These are phyloP conservation scores for Phocoena phocoena DNA, from an alignment of 2,113 vertebrate genomes.

Conservation along the genomic window DNA sequence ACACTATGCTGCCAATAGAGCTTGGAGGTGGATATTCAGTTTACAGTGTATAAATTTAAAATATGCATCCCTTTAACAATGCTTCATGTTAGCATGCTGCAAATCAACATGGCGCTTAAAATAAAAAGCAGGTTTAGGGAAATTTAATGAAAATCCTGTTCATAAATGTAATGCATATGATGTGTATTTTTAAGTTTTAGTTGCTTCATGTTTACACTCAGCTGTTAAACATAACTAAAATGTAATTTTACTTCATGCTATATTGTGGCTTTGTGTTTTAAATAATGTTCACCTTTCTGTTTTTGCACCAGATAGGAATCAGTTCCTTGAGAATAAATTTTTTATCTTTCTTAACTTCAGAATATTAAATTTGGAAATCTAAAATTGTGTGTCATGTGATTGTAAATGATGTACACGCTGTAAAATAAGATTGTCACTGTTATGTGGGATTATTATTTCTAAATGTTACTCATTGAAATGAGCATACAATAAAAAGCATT, in stretches of 20 bases:
- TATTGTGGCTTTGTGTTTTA: slow-evolving; percentile 88
- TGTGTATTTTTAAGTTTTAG: slow-evolving; percentile 87
- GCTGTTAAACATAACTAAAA: slow-evolving; percentile 82
- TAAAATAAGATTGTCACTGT: slow-evolving; percentile 91
- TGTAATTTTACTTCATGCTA: slow-evolving; percentile 85
- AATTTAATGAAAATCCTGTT: slow-evolving; percentile 87
- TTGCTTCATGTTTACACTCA: slow-evolving; percentile 89
- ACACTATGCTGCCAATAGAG: slow-evolving; percentile 83
- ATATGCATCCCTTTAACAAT: slow-evolving; percentile 87
- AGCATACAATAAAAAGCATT: slow-evolving; percentile 90
- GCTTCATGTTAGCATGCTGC: slow-evolving; percentile 90
- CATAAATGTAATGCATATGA: slow-evolving; percentile 88
- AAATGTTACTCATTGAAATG: slow-evolving; percentile 89
- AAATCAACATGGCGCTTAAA: slow-evolving; percentile 87
- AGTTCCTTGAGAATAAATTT: slow-evolving; percentile 88
- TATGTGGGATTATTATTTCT: slow-evolving; percentile 90
- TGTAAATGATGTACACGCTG: slow-evolving; percentile 91
- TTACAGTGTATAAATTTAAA: slow-evolving; percentile 89
- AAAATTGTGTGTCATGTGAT: slow-evolving; percentile 88
- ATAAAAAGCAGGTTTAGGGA: slow-evolving; percentile 87
- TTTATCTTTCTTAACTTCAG: slow-evolving; percentile 87
- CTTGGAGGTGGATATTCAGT: slow-evolving; percentile 85
- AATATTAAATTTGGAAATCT: slow-evolving; percentile 86
- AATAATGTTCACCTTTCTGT: slow-evolving; percentile 85
- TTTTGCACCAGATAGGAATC: slow-evolving; percentile 90